Evolutionary conservation across 1,140 invertebrate genomes (phyloP), one percentile per base, ranked within the genome.

Genomic region (Tetragnatha versicolor): DNA sequence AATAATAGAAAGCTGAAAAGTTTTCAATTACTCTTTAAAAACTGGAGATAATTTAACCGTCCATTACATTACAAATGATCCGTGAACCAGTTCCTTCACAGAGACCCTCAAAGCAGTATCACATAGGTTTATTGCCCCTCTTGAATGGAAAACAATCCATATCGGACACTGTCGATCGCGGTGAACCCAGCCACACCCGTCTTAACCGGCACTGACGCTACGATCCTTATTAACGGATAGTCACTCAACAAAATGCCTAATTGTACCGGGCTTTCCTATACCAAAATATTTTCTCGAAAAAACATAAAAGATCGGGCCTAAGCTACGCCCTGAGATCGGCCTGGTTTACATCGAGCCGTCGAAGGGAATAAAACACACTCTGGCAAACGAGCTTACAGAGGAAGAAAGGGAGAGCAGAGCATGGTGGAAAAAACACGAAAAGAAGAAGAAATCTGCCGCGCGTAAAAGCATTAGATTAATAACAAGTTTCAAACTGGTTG

Each of bases 401-500:
- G 35, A 17, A 58, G 35, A 47, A 49, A 66, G 35, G 1, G 39
- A 14, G 5, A 37, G 29, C 6, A 9, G 29, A 35, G 45, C 35
- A 70, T 17, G 33, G 22, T 53, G 14, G 9, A 20, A 45, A 53
- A 35, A 53, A 39, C 47, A 49, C 29, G 25, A 35, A 63, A 63
- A 61, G 51, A 53, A 72, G 12, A 55, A 12, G 53, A 35, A 42
- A 63, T 73, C 27, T 39, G 25, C n/a, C n/a, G n/a, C n/a, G 20
- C 29, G 42, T 33, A 63, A 75, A 61, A 17, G 58, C 72, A 63
- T 55, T 37, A 75, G 72, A 63, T 75, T 75, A 75, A 75, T 75
- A 75, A 75, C 72, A 63, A 75, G 72, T 75, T 75, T 73, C 51
- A 75, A 75, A 75, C 51, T 58, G 72, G 72, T 63, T 75, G 27